Evolutionary conservation across 2,113 vertebrate genomes (phyloP).

Genomic region (Hassar affinis): DNA sequence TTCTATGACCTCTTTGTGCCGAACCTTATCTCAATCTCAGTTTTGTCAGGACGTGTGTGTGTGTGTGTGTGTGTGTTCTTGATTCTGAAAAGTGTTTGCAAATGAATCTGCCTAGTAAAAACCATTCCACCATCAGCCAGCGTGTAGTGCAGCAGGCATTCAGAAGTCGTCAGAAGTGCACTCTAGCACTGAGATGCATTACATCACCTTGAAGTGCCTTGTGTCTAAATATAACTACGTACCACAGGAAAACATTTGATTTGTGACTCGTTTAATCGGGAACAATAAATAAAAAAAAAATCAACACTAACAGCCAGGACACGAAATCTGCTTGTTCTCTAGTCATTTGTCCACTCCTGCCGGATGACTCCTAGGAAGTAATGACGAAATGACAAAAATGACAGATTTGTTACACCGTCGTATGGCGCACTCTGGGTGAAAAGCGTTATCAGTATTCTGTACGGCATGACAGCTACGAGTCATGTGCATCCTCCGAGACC

Average conservation of each 20-base stretch:
- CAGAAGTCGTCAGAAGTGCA: too few species aligned
- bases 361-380: neutral
- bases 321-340: too few species aligned
- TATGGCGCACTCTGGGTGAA: neutral
- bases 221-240: neutral
- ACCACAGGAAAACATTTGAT: neutral
- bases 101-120: neutral
- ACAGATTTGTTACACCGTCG: neutral
- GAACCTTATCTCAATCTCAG: neutral
- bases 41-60: neutral
- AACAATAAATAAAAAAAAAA: too few species aligned
- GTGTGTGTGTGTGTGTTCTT: too few species aligned
- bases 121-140: neutral
- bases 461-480: neutral
- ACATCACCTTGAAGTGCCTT: neutral
- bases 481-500: neutral
- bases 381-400: neutral
- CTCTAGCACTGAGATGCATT: neutral
- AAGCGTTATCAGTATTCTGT: neutral
- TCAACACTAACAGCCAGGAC: too few species aligned
- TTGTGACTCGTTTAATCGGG: too few species aligned
- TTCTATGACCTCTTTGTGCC: neutral
- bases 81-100: neutral
- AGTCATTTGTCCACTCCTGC: neutral
- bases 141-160: neutral